These are phyloP conservation scores for Dasyornis broadbenti DNA, from an alignment of 2,113 vertebrate species.

Conservation along the genomic window DNA sequence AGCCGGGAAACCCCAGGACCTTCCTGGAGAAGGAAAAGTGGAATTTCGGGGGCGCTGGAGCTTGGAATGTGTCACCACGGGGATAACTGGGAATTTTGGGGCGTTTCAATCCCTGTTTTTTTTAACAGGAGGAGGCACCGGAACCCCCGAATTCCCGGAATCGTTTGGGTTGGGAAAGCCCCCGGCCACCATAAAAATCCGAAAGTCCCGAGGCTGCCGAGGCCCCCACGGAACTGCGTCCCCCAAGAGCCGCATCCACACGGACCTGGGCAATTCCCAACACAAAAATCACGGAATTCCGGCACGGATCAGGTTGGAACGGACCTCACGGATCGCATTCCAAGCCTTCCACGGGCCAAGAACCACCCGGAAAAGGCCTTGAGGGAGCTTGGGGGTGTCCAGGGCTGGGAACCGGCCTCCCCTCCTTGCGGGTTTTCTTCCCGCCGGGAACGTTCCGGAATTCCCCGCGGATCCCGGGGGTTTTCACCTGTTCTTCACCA, in stretches of 20 bases:
- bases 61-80: background rate
- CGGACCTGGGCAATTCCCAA: background rate
- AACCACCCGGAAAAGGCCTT: background rate
- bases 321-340: accelerated
- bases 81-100: background rate
- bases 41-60: background rate
- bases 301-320: accelerated
- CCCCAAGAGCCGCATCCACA: background rate
- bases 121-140: accelerated
- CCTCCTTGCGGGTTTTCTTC: background rate
- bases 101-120: accelerated
- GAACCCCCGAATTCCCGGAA: accelerated
- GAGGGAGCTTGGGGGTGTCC: background rate
- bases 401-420: background rate
- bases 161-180: accelerated
- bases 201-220: background rate
- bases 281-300: accelerated
- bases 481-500: constrained; percentile 95
- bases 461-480: accelerated
- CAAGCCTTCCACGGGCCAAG: accelerated
- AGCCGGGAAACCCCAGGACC: background rate
- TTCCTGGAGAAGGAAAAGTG: background rate
- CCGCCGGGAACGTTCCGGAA: background rate
- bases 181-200: accelerated
- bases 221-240: background rate